Percentiles rank a stretch among this genome's conserved stretches.
Conservation (phyloP, 2,888 invertebrate genomes). For the Scaptomyza parva region DNA sequence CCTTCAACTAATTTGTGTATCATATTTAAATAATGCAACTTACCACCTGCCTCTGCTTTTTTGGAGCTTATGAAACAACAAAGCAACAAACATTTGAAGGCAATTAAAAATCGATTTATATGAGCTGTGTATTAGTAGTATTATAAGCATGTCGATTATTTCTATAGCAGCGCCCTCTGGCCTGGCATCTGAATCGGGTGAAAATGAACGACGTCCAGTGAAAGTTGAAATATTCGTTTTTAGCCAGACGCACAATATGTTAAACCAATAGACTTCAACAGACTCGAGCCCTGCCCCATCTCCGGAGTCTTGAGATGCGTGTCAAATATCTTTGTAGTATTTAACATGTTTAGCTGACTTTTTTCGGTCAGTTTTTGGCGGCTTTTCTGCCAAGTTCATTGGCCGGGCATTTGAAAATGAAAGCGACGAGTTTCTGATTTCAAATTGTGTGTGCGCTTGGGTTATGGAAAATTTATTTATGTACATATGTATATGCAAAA, state of each 20-base stretch:
- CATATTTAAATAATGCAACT: constrained; percentile 45
- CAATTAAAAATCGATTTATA: constrained; percentile 78
- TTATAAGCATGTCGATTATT: constrained; percentile 32
- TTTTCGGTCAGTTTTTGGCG: constrained; percentile 42
- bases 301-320: constrained; percentile 39
- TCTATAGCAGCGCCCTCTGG: constrained; percentile 37
- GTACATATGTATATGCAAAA: constrained; percentile 48
- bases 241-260: constrained; percentile 46
- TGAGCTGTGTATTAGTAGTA: constrained; percentile 25
- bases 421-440: constrained; percentile 59
- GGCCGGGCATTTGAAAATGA: constrained; percentile 66
- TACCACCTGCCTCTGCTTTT: constrained; percentile 44
- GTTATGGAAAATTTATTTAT: constrained; percentile 8
- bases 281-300: constrained; percentile 15
- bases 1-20: constrained; percentile 53
- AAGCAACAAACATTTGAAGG: constrained; percentile 38
- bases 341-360: constrained; percentile 37
- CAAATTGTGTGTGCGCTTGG: constrained; percentile 26
- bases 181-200: constrained; percentile 45
- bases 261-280: constrained; percentile 53
- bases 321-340: constrained; percentile 53
- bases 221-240: constrained; percentile 58
- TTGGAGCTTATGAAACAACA: constrained; percentile 47
- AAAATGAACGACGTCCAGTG: constrained; percentile 75
- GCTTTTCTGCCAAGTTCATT: constrained; percentile 59